These are phyloP conservation scores for Rhinoraja longicauda DNA, from an alignment of 2,797 vertebrate species.

Conservation along the genomic window DNA sequence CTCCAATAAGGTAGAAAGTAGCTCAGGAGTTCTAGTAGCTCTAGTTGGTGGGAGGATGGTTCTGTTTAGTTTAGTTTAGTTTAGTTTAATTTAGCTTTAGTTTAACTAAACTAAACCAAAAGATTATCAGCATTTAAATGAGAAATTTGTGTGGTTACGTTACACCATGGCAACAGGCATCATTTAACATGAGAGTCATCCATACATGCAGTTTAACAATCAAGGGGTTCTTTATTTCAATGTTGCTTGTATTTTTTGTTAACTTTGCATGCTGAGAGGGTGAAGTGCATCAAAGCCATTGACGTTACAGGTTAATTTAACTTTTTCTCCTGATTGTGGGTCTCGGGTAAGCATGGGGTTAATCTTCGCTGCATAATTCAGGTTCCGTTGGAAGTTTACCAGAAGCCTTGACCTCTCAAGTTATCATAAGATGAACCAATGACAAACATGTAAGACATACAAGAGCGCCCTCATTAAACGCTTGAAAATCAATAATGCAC, in stretches of 20 bases:
- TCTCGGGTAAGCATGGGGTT: slow-evolving; percentile 29
- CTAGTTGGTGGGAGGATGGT: too few species aligned
- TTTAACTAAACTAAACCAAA: too few species aligned
- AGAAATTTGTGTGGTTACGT: too few species aligned
- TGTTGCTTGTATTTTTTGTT: not conserved
- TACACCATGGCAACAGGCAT: too few species aligned
- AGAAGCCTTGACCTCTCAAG: slow-evolving; percentile 10
- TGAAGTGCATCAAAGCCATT: not conserved
- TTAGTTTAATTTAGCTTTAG: too few species aligned
- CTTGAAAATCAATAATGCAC: slow-evolving; percentile 43
- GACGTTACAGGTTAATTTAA: slow-evolving; percentile 14
- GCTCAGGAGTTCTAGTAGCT: too few species aligned
- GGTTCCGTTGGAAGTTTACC: not conserved
- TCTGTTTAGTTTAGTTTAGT: too few species aligned
- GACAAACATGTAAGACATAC: slow-evolving; percentile 45
- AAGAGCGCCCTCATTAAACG: slow-evolving; percentile 41
- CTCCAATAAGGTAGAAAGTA: too few species aligned
- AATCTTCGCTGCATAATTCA: not conserved
- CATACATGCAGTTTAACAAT: not conserved
- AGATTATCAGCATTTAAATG: too few species aligned
- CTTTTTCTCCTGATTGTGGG: slow-evolving; percentile 39
- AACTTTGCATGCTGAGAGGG: not conserved
- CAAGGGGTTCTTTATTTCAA: not conserved
- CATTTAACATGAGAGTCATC: not conserved
- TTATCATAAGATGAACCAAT: slow-evolving; percentile 44